phyloP scores from a whole-genome alignment of 2,113 vertebrate genomes.

The Forbesichthys agassizii region DNA sequence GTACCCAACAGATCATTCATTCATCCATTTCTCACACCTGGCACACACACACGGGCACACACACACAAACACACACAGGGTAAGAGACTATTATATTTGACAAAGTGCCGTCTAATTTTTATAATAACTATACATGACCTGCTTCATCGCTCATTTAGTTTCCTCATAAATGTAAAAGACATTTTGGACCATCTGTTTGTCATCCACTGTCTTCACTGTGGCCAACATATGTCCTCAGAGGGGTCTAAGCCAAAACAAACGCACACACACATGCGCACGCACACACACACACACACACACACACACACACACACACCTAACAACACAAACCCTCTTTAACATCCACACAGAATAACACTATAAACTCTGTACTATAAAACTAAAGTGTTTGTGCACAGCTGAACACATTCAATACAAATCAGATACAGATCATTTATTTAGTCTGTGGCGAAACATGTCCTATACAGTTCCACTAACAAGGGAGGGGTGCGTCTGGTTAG shows the following conservation, averaged over 20 bases:
- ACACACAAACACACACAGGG: not conserved
- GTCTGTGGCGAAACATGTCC: no score
- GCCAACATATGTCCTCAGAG: not conserved
- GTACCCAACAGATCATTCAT: no score
- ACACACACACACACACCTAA: not conserved
- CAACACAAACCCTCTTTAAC: not conserved
- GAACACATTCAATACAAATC: no score
- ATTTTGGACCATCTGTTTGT: not conserved
- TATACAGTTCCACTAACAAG: not conserved
- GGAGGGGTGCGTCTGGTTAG: not conserved
- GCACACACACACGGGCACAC: not conserved
- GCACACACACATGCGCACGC: not conserved
- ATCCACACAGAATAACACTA: not conserved
- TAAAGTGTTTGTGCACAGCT: no score
- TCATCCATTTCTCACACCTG: no score
- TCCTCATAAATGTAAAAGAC: not conserved
- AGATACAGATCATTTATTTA: not conserved
- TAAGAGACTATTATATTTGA: no score
- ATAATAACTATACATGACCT: slow-evolving; percentile 3
- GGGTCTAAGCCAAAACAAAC: slow-evolving; percentile 43
- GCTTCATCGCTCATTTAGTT: not conserved
- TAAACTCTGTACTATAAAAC: no score
- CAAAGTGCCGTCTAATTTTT: no score
- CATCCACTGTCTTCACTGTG: slow-evolving; percentile 13
- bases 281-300: not conserved